A percentile compares a stretch with the other conserved stretches of the same genome.
phyloP scores from a whole-genome alignment of 1,140 invertebrate genomes.

The Thaumetopoea pityocampa region DNA sequence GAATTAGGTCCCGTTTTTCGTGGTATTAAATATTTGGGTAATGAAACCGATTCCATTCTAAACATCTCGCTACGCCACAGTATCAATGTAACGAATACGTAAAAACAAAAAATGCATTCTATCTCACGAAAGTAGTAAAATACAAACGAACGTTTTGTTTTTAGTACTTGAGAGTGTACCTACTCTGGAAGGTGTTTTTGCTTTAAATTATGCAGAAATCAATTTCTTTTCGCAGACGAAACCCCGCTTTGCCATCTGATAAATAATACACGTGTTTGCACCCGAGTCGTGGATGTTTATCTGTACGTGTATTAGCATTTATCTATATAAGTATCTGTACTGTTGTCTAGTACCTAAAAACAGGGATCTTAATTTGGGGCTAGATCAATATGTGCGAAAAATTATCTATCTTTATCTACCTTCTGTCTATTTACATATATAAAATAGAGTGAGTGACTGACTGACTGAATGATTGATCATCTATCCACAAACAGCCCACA shows the following conservation, averaged over 20 bases:
- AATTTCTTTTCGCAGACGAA: conserved; percentile 64
- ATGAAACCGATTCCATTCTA: conserved; percentile 13
- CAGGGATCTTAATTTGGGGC: too few relatives aligned
- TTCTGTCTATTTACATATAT: too few relatives aligned
- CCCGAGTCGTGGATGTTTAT: too few relatives aligned
- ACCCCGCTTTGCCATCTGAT: conserved; percentile 45
- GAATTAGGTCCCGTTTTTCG: conserved; percentile 57
- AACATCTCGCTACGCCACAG: conserved; percentile 8
- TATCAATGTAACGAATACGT: conserved; percentile 16
- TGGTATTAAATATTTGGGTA: conserved; percentile 20
- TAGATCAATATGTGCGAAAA: too few relatives aligned
- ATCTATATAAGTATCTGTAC: too few relatives aligned
- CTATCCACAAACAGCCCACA: too few relatives aligned
- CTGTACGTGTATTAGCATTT: too few relatives aligned
- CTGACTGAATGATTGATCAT: too few relatives aligned
- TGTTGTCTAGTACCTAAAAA: too few relatives aligned
- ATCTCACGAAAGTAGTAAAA: conserved; percentile 61
- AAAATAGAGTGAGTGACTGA: too few relatives aligned
- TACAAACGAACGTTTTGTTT: conserved; percentile 71
- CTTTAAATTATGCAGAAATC: conserved; percentile 73
- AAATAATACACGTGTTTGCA: too few relatives aligned
- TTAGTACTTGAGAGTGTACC: conserved; percentile 56
- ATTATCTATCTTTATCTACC: too few relatives aligned
- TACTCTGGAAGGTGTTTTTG: conserved; percentile 63
- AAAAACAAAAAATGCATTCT: conserved; percentile 61